A percentile compares a stretch with the other conserved stretches of the same genome.
Evolutionary conservation across 1,140 invertebrate species (phyloP).

Genomic region (Micrasema minimum): DNA sequence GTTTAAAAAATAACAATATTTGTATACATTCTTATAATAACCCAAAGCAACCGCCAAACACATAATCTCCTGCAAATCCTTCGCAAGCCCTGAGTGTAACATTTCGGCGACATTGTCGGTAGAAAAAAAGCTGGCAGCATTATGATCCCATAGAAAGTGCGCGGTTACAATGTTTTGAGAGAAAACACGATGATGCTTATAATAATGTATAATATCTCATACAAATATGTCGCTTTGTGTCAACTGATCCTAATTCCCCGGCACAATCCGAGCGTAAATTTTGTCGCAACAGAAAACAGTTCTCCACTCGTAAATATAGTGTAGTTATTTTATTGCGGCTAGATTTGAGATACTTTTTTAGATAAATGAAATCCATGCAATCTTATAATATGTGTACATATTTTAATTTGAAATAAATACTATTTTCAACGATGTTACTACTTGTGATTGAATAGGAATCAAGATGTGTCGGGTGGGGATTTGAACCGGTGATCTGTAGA

Average conservation of each 20-base stretch:
- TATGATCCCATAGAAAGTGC: conserved; percentile 38
- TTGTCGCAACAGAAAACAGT: conserved; percentile 48
- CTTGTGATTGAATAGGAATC: no score
- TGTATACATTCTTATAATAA: conserved; percentile 33
- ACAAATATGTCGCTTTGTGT: conserved; percentile 50
- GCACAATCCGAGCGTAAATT: conserved; percentile 46
- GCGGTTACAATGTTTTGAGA: conserved; percentile 34
- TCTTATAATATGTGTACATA: no score
- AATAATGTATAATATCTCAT: conserved; percentile 49
- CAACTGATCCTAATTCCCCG: conserved; percentile 40
- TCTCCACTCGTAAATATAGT: no score
- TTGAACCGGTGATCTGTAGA: no score
- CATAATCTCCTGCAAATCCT: conserved; percentile 43
- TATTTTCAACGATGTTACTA: no score
- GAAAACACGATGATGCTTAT: conserved; percentile 37
- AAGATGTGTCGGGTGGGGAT: no score
- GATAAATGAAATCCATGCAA: no score
- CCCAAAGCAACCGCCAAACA: conserved; percentile 40
- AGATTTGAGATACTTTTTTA: no score
- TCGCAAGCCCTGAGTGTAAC: conserved; percentile 21
- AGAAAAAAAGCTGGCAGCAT: conserved; percentile 37
- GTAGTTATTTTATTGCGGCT: no score
- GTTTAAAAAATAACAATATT: conserved; percentile 28
- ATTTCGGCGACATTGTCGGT: conserved; percentile 37
- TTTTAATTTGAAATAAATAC: no score